Evolutionary conservation across 2,113 vertebrate species (phyloP).

Genomic region (Empidonax traillii): DNA sequence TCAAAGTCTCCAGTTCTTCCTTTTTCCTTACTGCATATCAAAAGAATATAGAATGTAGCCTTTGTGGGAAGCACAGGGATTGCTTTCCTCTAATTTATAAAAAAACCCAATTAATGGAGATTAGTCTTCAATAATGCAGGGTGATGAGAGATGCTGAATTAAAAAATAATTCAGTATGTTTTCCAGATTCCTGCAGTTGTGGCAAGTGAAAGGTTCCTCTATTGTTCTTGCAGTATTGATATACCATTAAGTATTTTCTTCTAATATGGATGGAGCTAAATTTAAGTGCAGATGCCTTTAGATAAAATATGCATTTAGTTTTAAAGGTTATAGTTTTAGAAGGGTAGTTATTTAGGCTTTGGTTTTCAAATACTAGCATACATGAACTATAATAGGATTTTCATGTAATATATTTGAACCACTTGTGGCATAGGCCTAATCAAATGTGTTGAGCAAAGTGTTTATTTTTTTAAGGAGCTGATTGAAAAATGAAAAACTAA

Average conservation of each 20-base stretch:
- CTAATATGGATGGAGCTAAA: background rate
- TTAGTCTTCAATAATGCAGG: background rate
- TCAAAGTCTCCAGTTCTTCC: background rate
- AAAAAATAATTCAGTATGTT: background rate
- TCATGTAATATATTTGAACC: background rate
- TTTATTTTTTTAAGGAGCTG: background rate
- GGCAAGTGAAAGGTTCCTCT: background rate
- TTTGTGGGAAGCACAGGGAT: background rate
- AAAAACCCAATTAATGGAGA: background rate
- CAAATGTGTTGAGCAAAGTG: background rate
- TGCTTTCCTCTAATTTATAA: background rate
- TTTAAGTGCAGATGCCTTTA: background rate
- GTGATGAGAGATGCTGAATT: background rate
- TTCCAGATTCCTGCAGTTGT: background rate
- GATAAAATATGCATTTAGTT: background rate
- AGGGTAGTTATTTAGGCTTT: background rate
- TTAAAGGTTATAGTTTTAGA: background rate
- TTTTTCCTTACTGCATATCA: background rate
- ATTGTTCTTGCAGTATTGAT: background rate
- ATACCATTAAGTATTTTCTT: background rate
- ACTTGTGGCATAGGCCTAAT: background rate
- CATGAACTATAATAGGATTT: background rate
- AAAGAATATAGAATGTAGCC: background rate
- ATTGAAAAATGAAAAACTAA: background rate
- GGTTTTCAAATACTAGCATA: background rate